Evolutionary conservation across 2,888 invertebrate genomes (phyloP).

Genomic region (Saturnia japonica): DNA sequence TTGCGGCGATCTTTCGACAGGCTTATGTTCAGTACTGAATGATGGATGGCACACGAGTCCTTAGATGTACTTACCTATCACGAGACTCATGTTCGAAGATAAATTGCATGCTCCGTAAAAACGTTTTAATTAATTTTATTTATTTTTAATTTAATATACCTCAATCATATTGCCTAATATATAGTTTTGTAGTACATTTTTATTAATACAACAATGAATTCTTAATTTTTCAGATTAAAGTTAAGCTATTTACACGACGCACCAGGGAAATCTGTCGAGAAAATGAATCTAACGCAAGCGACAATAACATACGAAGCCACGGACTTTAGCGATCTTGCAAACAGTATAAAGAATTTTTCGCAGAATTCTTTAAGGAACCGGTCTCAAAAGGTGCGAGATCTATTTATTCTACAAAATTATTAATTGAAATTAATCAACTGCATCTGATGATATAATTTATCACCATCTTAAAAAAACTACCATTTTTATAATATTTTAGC

Average conservation of each 20-base stretch:
- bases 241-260: slow-evolving; percentile 54
- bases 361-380: slow-evolving; percentile 54
- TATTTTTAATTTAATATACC: too few relatives aligned
- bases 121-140: too few relatives aligned
- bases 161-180: too few relatives aligned
- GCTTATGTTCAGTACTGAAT: too few relatives aligned
- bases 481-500: not conserved
- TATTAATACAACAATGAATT: not conserved
- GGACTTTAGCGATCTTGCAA: slow-evolving; percentile 61
- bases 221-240: slow-evolving; percentile 51
- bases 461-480: too few relatives aligned
- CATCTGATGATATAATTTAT: not conserved
- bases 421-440: not conserved
- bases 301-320: slow-evolving; percentile 58
- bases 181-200: too few relatives aligned
- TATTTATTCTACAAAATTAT: not conserved
- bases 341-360: slow-evolving; percentile 55
- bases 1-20: too few relatives aligned
- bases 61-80: too few relatives aligned
- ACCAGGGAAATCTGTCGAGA: slow-evolving; percentile 44
- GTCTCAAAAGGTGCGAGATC: slow-evolving; percentile 52
- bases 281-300: slow-evolving; percentile 53
- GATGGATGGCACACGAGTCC: too few relatives aligned
- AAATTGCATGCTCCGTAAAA: too few relatives aligned
- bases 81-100: too few relatives aligned